Evolutionary conservation across 2,113 vertebrate species (phyloP), one percentile per base, ranked within the genome.

Genomic region (Tylochromis polylepis): DNA sequence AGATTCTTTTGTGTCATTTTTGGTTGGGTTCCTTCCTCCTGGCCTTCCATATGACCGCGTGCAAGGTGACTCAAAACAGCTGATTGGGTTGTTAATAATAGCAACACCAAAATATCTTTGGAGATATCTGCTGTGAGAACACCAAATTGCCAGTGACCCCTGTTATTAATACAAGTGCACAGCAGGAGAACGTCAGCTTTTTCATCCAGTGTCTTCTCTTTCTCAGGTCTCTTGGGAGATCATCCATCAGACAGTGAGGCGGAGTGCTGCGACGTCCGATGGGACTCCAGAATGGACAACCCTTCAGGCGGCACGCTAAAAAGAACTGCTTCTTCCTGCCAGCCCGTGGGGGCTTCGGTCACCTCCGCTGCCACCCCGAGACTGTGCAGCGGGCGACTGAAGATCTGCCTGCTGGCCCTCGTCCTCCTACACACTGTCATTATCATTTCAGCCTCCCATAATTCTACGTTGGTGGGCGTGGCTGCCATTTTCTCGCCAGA

Each of bases 261-360:
- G 92, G 97, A 98, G 96, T 99, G 99, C 97, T 99, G 99, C 94
- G 99, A 99, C 89, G 96, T 99, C 93, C 97, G 98, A 96, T 97
- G 97, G 97, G 97, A 97, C 95, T 95, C 96, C 93, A 96, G 93
- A 93, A 87, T 96, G 92, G 95, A 97, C 95, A 94, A 91, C 92
- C 96, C 96, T 86, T 95, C 97, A 95, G 96, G 96, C 94, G 97
- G 97, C 95, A 96, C 96, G 82, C 94, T 94, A 93, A 97, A 97
- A 96, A 96, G 96, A 95, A 97, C 97, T 95, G 93, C 92, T 84
- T 95, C 96, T 89, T 97, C 94, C 89, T 95, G 93, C 85, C 90
- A 97, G 91, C 97, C 96, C 87, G 97, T 97, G 95, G 96, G 97
- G 96, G 97, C 97, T 81, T 97, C 98, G 85, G 94, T 97, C 90